These are phyloP conservation scores for Hydrocynus forskahlii DNA, from an alignment of 2,797 vertebrate species.

Conservation along the genomic window DNA sequence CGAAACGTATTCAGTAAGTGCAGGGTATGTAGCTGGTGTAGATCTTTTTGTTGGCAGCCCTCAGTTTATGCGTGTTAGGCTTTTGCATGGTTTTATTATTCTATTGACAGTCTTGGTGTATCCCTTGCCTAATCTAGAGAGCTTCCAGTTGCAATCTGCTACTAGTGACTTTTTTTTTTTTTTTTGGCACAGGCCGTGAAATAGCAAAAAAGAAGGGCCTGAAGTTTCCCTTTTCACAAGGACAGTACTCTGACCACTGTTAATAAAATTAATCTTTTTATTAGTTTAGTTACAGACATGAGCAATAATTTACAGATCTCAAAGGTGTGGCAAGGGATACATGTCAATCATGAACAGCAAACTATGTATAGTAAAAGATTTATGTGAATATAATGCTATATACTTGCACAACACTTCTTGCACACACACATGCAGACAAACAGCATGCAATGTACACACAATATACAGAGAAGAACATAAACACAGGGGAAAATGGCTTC, in stretches of 20 bases:
- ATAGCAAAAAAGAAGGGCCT: not conserved
- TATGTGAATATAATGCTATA: conserved; percentile 59
- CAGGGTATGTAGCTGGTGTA: conserved; percentile 54
- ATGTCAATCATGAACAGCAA: conserved; percentile 59
- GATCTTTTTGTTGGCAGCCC: conserved; percentile 52
- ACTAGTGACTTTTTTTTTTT: not conserved
- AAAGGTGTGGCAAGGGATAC: conserved; percentile 73
- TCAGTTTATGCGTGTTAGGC: conserved; percentile 62
- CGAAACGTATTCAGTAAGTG: conserved; percentile 4
- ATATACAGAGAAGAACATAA: conserved; percentile 70
- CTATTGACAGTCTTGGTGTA: conserved; percentile 64
- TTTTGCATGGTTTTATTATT: conserved; percentile 77
- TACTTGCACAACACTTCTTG: conserved; percentile 72
- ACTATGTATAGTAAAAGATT: conserved; percentile 60
- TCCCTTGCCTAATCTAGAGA: conserved; percentile 68
- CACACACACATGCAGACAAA: conserved; percentile 76
- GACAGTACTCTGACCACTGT: not conserved
- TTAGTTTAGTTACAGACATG: conserved; percentile 13
- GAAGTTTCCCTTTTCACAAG: not conserved
- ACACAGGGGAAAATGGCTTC: conserved; percentile 68
- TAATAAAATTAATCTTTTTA: not conserved
- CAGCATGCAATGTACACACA: conserved; percentile 76
- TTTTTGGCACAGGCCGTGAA: not conserved
- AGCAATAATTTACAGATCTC: conserved; percentile 40
- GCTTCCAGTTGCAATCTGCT: not conserved